A percentile compares a stretch with the other conserved stretches of the same genome.
Evolutionary conservation across 1,140 invertebrate species (phyloP).

Genomic region (Papilio dardanus): DNA sequence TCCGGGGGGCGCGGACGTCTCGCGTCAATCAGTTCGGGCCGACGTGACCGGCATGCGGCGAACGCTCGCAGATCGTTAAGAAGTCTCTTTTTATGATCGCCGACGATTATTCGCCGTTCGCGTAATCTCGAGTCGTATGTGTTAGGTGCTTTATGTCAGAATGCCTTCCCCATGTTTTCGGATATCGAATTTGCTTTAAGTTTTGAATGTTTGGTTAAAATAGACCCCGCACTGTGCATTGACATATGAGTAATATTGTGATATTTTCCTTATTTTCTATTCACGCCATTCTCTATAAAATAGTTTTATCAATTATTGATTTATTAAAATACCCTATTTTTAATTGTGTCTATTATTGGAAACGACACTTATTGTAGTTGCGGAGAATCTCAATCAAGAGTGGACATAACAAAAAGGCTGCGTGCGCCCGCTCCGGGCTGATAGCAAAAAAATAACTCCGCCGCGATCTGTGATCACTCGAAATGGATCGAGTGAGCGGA

Average conservation of each 20-base stretch:
- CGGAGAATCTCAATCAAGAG: conserved; percentile 14
- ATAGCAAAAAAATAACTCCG: conserved; percentile 47
- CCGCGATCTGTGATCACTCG: conserved; percentile 70
- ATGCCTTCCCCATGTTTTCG: conserved; percentile 18
- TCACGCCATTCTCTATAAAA: too few species aligned
- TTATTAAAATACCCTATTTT: not conserved
- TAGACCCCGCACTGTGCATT: not conserved
- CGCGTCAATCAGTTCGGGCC: conserved; percentile 78
- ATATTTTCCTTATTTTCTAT: too few species aligned
- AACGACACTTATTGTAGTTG: conserved; percentile 4
- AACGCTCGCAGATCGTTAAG: conserved; percentile 58
- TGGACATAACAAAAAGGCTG: conserved; percentile 18
- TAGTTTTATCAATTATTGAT: not conserved
- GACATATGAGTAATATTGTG: too few species aligned
- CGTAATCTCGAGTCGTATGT: conserved; percentile 50
- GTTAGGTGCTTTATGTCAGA: conserved; percentile 48
- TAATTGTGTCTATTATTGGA: not conserved
- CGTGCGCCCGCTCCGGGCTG: conserved; percentile 43
- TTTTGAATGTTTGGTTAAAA: not conserved
- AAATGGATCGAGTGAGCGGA: conserved; percentile 65
- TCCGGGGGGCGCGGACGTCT: conserved; percentile 69
- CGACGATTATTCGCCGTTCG: conserved; percentile 60
- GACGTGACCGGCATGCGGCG: conserved; percentile 72
- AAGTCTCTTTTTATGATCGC: conserved; percentile 65
- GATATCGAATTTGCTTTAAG: not conserved